Evolutionary conservation across 2,113 vertebrate genomes (phyloP).

Genomic region (Isurus oxyrinchus): DNA sequence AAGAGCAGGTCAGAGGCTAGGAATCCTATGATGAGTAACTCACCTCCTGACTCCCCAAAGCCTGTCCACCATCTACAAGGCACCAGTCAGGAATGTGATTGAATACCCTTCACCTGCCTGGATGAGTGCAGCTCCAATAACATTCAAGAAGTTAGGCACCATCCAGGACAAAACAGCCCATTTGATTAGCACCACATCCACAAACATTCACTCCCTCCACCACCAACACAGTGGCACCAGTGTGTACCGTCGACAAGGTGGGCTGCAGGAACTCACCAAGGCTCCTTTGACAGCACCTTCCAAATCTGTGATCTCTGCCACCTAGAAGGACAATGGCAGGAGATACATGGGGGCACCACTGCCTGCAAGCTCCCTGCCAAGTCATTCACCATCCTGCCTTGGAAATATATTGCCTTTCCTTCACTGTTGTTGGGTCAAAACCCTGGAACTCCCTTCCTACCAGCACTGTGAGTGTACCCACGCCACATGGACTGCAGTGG

Average conservation of each 20-base stretch:
- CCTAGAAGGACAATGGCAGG: not conserved
- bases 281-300: not conserved
- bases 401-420: not conserved
- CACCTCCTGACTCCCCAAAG: no score
- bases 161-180: not conserved
- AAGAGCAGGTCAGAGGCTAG: no score
- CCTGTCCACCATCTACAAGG: no score
- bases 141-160: not conserved
- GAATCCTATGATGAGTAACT: no score
- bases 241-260: not conserved
- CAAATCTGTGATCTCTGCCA: not conserved
- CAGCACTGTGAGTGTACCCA: not conserved
- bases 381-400: not conserved
- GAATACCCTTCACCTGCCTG: no score
- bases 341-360: not conserved
- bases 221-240: no score
- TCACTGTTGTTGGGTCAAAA: not conserved
- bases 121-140: not conserved
- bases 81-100: no score
- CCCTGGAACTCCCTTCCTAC: not conserved
- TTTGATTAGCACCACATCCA: no score
- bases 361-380: not conserved
- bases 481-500: not conserved
- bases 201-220: no score
- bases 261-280: not conserved